These are phyloP conservation scores for Mirza zaza DNA, from an alignment of 2,113 vertebrate species.

Conservation along the genomic window DNA sequence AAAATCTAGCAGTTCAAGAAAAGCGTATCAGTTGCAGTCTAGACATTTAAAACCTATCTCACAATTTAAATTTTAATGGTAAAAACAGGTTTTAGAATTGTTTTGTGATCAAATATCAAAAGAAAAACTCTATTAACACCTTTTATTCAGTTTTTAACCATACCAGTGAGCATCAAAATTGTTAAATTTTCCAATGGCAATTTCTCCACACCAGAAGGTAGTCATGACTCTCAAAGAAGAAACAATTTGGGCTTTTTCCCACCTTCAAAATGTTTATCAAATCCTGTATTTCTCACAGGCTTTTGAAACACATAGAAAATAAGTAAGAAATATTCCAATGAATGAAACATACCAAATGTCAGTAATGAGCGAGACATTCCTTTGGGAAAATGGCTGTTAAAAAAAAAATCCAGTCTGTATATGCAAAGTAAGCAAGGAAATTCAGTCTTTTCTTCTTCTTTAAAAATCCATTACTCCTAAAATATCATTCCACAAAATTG, in stretches of 20 bases:
- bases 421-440: conserved; percentile 83
- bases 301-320: conserved; percentile 82
- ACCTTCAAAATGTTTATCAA: conserved; percentile 84
- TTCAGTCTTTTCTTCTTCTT: conserved; percentile 82
- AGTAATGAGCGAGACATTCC: conserved; percentile 79
- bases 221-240: conserved; percentile 75
- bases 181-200: conserved; percentile 83
- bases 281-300: conserved; percentile 82
- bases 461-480: conserved; percentile 87
- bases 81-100: conserved; percentile 82
- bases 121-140: conserved; percentile 80
- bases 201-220: conserved; percentile 78
- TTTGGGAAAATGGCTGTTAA: conserved; percentile 84
- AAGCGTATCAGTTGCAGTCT: conserved; percentile 84
- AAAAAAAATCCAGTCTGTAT: conserved; percentile 84
- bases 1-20: conserved; percentile 87
- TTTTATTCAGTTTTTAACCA: conserved; percentile 85
- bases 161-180: conserved; percentile 78
- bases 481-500: conserved; percentile 87
- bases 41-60: conserved; percentile 87
- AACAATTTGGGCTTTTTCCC: conserved; percentile 77
- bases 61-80: conserved; percentile 86
- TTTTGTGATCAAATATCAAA: conserved; percentile 84
- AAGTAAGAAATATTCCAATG: conserved; percentile 83
- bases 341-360: conserved; percentile 84